Evolutionary conservation across 1,140 invertebrate genomes (phyloP).

Genomic region (Rhopalosiphum padi): DNA sequence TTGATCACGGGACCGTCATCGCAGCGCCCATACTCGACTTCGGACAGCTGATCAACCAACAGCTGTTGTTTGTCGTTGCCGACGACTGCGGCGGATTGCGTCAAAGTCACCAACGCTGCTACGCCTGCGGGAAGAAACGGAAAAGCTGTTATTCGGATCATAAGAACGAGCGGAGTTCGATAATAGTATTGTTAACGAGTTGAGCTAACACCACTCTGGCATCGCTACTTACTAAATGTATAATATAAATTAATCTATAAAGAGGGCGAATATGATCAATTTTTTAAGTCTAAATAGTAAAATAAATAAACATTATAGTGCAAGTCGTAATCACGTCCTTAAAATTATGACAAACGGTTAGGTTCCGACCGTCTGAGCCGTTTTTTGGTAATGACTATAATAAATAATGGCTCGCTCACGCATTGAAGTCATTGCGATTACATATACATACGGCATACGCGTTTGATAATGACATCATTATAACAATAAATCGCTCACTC

Average conservation of each 20-base stretch:
- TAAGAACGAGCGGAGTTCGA: background rate
- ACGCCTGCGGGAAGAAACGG: background rate
- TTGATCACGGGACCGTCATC: constrained; percentile 34
- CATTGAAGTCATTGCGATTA: background rate
- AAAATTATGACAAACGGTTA: too few relatives aligned
- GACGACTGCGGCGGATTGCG: background rate
- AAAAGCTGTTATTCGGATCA: background rate
- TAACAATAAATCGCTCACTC: background rate
- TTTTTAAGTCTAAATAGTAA: background rate
- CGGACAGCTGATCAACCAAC: background rate
- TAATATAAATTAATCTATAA: background rate
- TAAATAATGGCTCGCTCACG: background rate
- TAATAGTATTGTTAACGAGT: background rate
- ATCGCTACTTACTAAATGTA: background rate
- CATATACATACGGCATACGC: background rate
- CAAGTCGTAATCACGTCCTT: background rate
- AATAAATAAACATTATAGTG: background rate
- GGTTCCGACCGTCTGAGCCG: too few relatives aligned
- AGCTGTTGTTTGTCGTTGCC: background rate
- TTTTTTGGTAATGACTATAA: background rate
- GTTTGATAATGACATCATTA: background rate
- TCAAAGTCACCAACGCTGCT: background rate
- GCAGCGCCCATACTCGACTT: background rate
- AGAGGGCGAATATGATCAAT: background rate
- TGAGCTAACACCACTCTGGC: too few relatives aligned